Conservation (phyloP, 2,113 vertebrate species). For the Callocephalon fimbriatum region DNA sequence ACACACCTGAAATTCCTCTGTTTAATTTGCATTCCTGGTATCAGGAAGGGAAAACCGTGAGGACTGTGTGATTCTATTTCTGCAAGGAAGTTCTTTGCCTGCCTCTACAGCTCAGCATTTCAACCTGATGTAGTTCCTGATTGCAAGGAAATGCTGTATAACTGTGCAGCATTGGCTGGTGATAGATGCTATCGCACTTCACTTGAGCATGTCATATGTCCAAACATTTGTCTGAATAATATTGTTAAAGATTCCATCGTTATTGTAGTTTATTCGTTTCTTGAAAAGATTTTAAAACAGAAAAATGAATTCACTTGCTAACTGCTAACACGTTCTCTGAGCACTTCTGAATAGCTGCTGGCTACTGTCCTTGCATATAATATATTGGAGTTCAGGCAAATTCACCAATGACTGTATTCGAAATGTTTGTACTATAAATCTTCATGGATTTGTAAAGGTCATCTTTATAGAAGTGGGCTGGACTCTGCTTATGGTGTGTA, state of each 20-base stretch:
- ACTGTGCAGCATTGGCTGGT: not conserved
- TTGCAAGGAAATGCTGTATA: not conserved
- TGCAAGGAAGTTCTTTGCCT: not conserved
- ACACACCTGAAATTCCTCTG: not conserved
- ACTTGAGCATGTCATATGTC: not conserved
- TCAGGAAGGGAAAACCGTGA: not conserved
- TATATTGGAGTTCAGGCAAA: not conserved
- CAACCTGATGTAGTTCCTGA: not conserved
- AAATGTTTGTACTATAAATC: not conserved
- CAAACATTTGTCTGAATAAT: constrained; percentile 19
- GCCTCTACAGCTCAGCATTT: not conserved
- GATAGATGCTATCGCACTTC: not conserved
- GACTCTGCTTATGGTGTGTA: not conserved
- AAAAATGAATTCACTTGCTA: not conserved
- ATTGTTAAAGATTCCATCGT: not conserved
- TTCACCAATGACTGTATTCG: not conserved
- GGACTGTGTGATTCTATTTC: not conserved
- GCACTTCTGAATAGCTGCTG: not conserved
- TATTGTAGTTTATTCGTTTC: not conserved
- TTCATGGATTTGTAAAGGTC: not conserved
- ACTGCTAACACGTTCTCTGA: not conserved
- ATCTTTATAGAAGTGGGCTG: not conserved
- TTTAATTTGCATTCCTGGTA: not conserved
- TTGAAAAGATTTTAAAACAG: constrained; percentile 25
- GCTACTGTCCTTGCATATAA: not conserved